Evolutionary conservation across 1,140 invertebrate species (phyloP), one percentile per base, ranked within the genome.

Genomic region (Diorhabda carinulata): DNA sequence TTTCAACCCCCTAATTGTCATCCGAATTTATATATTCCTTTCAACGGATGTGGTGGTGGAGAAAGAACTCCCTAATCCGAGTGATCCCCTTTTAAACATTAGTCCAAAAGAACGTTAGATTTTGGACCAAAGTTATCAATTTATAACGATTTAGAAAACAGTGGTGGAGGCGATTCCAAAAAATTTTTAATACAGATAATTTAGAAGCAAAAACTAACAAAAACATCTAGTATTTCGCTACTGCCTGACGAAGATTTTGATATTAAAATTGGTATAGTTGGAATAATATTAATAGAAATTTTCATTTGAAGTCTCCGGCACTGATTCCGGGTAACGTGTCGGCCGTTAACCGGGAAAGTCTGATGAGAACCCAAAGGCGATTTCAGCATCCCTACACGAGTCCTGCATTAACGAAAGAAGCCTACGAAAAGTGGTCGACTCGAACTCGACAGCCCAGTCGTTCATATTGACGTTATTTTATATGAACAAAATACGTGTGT

Each of bases 341-440:
- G 65, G 70, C 64, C 66, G 69, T 72, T 68, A 72, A 6, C 64
- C 67, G 68, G 73, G 70, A 72, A 69, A 71, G 68, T 67, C 70
- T 67, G 42, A 64, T 70, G 69, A 74, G 67, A 74, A 70, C 73
- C 76, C 76, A 74, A 77, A 77, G 73, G 76, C 76, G 76, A 77
- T 77, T 77, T 74, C 69, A 69, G 72, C 74, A 72, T 76, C 76
- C 74, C 76, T 77, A 77, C 76, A 77, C 74, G 76, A 69, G 74
- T 77, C 64, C 73, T 77, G 76, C 76, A 77, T 77, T 77, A 77
- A 65, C 74, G 70, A 69, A 76, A 77, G 76, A 77, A 76, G 73
- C 71, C 73, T 71, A 73, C 67, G 71, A 66, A 74, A 25, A 73
- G 71, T 72, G 68, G 71, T 69, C 64, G 7, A 44, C 52, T 44